Base-by-base conservation (phyloP, 2,113 vertebrate species). In the Arothron firmamentum region DNA sequence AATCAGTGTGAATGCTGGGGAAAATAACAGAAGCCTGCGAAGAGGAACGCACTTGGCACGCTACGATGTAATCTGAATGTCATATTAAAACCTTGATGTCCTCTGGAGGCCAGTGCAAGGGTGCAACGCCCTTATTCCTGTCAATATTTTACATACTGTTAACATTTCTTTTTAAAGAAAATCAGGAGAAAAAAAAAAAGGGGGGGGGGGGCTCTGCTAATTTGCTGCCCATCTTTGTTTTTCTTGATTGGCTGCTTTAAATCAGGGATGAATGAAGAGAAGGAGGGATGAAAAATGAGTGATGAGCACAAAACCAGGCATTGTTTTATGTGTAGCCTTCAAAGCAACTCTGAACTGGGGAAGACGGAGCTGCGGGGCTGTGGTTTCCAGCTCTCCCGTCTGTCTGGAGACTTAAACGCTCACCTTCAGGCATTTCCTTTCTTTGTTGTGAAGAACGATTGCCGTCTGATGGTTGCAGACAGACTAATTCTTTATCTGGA, bases 261-360 rank as follows among this genome's bases (percentile, higher is more conserved):
- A 73, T 77, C 45, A 49, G 62, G 34, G 66, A 59, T 75, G 77
- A 46, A 80, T 72, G 59, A 62, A 62, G 51, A 56, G 45, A 73
- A 75, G 69, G 65, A 58, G 52, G 64, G 65, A 71, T 59, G 65
- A 52, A 58, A 48, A 49, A 17, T 53, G 47, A 62, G 17, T 51
- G 62, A 77, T 77, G 14, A 72, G 75, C 34, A 7, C 28, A 31
- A 7, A 63, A 73, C 78, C 69, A 3, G 3, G 25, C 25, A 28
- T 28, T 28, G 25, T 77, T 72, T 6, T 3, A 15, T 45, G 50
- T 72, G 68, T 66, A 66, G 62, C 66, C 52, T 75, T 73, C 48
- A 74, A 59, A 74, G 70, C 54, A 70, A 67, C 28, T 45, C 74
- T 51, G 55, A 58, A 62, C 61, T 51, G 12, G 25, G 61, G 65